phyloP scores from a whole-genome alignment of 2,113 vertebrate genomes.

The Sitta europaea region DNA sequence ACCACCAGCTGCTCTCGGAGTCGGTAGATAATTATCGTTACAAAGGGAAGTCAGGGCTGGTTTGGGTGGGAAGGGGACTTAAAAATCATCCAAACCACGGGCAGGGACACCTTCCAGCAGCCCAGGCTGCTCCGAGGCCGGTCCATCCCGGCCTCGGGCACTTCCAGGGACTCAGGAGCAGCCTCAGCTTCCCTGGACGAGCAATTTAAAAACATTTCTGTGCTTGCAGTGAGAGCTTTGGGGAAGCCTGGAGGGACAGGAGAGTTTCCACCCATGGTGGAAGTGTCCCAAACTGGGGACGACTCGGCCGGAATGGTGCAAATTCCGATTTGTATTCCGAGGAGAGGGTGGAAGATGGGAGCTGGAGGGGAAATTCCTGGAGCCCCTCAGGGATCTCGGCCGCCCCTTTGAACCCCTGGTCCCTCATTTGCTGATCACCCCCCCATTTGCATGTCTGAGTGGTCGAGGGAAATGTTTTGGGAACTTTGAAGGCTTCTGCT shows the following conservation, averaged over 20 bases:
- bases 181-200: not conserved
- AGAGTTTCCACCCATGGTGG: not conserved
- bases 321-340: not conserved
- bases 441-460: slow-evolving; percentile 1
- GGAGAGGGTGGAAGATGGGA: not conserved
- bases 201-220: rapidly evolving
- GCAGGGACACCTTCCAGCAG: not conserved
- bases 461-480: not conserved
- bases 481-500: not conserved
- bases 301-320: not conserved
- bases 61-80: not conserved
- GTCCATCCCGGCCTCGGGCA: rapidly evolving
- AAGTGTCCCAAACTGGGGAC: too few species aligned
- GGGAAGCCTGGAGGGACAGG: not conserved
- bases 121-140: not conserved
- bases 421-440: not conserved
- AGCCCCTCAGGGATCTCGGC: too few species aligned
- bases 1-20: not conserved
- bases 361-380: not conserved
- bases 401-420: not conserved
- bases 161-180: not conserved
- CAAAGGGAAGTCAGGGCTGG: not conserved
- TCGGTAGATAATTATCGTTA: not conserved
- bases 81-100: not conserved
- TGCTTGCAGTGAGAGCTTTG: not conserved